Evolutionary conservation across 2,113 vertebrate species (phyloP).

Genomic region (Geococcyx californianus): DNA sequence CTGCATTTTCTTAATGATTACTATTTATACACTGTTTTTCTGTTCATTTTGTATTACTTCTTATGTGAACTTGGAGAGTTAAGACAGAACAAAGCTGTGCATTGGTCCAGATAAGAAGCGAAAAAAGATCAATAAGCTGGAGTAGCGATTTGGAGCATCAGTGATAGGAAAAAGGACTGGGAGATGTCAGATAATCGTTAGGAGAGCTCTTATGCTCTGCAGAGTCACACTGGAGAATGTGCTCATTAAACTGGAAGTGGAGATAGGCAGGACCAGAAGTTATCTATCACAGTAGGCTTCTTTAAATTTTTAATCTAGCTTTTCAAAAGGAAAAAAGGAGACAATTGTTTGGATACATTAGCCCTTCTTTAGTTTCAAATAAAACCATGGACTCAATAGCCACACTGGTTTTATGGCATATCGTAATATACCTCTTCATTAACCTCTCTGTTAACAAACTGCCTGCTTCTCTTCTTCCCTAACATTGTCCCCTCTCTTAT

Average conservation of each 20-base stretch:
- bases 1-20: not conserved
- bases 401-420: not conserved
- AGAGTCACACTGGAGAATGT: not conserved
- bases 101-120: not conserved
- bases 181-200: not conserved
- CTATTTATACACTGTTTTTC: not conserved
- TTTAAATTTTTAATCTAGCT: not conserved
- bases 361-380: not conserved
- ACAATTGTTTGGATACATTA: not conserved
- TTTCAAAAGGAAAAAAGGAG: not conserved
- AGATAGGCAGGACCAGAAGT: not conserved
- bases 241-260: not conserved
- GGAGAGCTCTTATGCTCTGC: not conserved
- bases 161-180: not conserved
- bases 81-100: not conserved
- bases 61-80: not conserved
- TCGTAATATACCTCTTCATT: not conserved
- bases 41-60: not conserved
- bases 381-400: not conserved
- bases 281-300: not conserved
- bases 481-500: not conserved
- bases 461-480: not conserved
- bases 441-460: not conserved
- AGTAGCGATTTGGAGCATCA: not conserved
- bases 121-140: not conserved